These are phyloP conservation scores for Pelusios castaneus DNA, from an alignment of 2,113 vertebrate genomes.

Conservation along the genomic window DNA sequence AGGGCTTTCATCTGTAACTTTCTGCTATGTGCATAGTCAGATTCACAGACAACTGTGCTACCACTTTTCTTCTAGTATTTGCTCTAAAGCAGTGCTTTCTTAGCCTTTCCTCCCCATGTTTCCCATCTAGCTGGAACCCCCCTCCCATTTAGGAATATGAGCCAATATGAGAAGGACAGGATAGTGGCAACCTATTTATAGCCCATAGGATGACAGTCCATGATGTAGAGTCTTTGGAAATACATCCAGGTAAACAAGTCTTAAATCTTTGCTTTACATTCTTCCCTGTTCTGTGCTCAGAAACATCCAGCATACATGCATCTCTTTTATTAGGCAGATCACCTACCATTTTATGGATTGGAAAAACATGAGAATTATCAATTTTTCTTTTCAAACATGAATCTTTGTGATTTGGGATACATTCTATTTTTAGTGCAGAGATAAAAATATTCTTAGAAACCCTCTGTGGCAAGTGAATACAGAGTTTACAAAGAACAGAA, in stretches of 20 bases:
- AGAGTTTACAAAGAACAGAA: background rate
- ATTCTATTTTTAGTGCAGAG: background rate
- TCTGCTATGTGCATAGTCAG: background rate
- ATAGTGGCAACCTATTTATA: background rate
- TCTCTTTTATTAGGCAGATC: background rate
- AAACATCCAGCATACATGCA: background rate
- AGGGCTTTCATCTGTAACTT: background rate
- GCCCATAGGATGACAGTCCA: background rate
- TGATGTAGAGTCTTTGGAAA: background rate
- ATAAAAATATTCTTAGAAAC: background rate
- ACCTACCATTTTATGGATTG: background rate
- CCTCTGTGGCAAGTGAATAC: background rate
- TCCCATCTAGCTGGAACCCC: background rate
- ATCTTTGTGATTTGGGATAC: background rate
- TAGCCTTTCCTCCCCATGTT: rapidly evolving
- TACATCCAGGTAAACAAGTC: background rate
- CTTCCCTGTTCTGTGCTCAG: background rate
- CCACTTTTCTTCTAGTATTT: background rate
- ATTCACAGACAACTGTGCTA: background rate
- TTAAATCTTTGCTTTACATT: background rate
- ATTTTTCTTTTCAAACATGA: background rate
- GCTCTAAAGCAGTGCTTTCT: background rate
- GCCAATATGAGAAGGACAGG: background rate
- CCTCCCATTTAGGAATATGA: background rate
- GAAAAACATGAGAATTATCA: background rate